Base-by-base conservation (phyloP, 2,888 invertebrate genomes). In the Vesta saturnalis region DNA sequence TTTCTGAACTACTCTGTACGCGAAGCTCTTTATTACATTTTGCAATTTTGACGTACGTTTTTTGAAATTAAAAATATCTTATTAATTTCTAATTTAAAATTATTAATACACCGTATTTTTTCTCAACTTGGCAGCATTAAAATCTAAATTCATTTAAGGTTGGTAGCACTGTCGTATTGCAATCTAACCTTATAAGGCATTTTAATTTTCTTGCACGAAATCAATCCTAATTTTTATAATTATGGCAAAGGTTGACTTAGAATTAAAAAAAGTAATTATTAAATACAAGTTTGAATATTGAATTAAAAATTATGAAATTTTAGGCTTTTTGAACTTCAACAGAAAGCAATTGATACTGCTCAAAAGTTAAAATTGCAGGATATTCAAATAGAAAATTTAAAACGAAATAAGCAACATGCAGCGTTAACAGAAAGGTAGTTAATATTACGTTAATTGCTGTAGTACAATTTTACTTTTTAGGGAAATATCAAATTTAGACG, bases 291-390 rank as follows among this genome's bases (percentile, higher is more conserved):
- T 15, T 21, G 3, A 19, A 8, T 12, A 43, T 43, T 12, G 43
- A 21, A 5, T 1, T 52, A n/a, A 21, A 52, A 18, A 1, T n/a
- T 18, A 3, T 10, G n/a, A n/a, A 19, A 19, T 3, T 54, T 76
- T 79, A 90, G 89, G 94, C 95, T 0, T 95, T 96, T 81, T 60
- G 94, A 95, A 77, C 85, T 95, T 61, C 94, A 95, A 81, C 87
- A 89, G 10, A 94, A 94, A 85, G 91, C 93, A 88, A 86, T 93
- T 21, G 92, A 93, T 77, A 94, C 94, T 0, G 89, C 89, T 72
- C 92, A 93, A 81, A 94, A 94, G 84, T 86, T 95, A 68, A 89
- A 91, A 78, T 83, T 94, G 64, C 90, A 94, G 5, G 94, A 95
- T 81, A 83, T 91, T 1, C 93, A 95, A 85, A 91, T 94, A 72